Percentiles rank a stretch among this genome's conserved stretches.
Conservation (phyloP, 2,797 vertebrate species). For the Ceryle rudis region DNA sequence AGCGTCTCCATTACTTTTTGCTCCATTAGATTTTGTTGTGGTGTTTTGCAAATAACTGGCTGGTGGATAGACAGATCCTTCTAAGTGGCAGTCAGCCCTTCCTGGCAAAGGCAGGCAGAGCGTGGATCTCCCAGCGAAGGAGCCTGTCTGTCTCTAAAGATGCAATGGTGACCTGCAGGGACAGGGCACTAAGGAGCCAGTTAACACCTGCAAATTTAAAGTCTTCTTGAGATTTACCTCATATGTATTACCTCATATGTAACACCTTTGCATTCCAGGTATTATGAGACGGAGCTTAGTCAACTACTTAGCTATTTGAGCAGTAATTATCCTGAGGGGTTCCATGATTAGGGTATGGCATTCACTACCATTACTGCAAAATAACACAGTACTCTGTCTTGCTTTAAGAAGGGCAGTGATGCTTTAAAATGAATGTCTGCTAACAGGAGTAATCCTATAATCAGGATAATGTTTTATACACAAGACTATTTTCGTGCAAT, state of each 20-base stretch:
- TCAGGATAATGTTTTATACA: conserved; percentile 35
- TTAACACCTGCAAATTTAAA: background rate
- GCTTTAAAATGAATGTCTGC: conserved; percentile 14
- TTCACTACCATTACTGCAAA: background rate
- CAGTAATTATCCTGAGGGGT: background rate
- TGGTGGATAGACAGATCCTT: background rate
- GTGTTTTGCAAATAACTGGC: background rate
- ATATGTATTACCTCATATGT: background rate
- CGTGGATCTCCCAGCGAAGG: accelerated
- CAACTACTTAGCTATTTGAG: background rate
- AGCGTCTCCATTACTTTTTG: background rate
- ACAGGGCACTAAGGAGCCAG: background rate
- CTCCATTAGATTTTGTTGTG: background rate
- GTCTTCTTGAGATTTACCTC: background rate
- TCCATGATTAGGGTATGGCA: background rate
- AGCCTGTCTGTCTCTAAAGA: background rate
- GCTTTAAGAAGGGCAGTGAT: background rate
- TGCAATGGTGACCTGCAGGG: background rate
- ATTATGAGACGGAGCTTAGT: background rate
- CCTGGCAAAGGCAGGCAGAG: background rate
- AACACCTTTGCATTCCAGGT: background rate
- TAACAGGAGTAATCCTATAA: conserved; percentile 17
- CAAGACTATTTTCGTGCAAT: background rate
- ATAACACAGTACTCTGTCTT: background rate
- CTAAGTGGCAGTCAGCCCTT: background rate